These are phyloP conservation scores for Callipepla squamata DNA, from an alignment of 2,113 vertebrate genomes.

Conservation along the genomic window DNA sequence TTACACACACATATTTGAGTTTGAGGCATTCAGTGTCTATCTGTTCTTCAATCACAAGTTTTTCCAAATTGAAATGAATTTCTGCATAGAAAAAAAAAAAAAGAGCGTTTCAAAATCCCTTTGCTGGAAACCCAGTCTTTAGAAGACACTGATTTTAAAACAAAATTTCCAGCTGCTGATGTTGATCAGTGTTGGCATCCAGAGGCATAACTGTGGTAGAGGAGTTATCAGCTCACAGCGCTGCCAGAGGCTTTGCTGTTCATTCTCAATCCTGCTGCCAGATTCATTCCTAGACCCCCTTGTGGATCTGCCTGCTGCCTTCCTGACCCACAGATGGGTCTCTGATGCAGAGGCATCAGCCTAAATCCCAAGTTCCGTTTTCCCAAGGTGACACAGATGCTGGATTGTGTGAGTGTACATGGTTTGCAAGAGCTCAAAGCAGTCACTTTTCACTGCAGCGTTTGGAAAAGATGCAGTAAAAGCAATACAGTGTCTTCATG, in stretches of 20 bases:
- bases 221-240: not conserved
- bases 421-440: not conserved
- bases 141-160: not conserved
- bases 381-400: not conserved
- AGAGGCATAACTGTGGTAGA: rapidly evolving
- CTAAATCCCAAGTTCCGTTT: rapidly evolving
- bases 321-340: not conserved
- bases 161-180: not conserved
- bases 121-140: not conserved
- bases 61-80: not conserved
- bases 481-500: not conserved
- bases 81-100: not conserved
- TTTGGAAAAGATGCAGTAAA: not conserved
- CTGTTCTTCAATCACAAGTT: not conserved
- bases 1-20: not conserved
- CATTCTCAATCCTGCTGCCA: not conserved
- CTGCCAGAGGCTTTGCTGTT: not conserved
- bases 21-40: not conserved
- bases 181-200: not conserved
- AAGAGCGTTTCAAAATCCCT: not conserved
- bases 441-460: not conserved
- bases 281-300: not conserved
- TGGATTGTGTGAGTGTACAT: rapidly evolving
- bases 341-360: not conserved
- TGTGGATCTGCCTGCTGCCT: not conserved